These are phyloP conservation scores for Gymnoscelis rufifasciata DNA, from an alignment of 2,888 invertebrate species.

Conservation along the genomic window DNA sequence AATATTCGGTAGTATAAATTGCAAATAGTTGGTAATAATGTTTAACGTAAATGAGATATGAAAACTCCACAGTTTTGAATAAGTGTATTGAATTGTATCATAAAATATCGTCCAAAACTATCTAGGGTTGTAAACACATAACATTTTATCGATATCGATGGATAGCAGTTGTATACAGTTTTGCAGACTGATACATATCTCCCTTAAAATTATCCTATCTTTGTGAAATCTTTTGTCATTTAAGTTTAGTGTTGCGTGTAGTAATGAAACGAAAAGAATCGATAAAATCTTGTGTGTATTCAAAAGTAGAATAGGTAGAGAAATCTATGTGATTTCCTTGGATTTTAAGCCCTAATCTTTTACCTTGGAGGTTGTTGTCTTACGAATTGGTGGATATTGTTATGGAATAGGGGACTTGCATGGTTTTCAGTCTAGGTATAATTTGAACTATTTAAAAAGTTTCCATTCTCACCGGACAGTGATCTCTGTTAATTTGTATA, in stretches of 20 bases:
- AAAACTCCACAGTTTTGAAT: slow-evolving; percentile 17
- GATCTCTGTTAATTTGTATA: slow-evolving; percentile 37
- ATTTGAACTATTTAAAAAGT: slow-evolving; percentile 19
- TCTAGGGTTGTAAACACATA: slow-evolving; percentile 12
- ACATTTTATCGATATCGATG: slow-evolving; percentile 24
- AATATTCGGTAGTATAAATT: neutral
- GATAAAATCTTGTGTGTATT: slow-evolving; percentile 14
- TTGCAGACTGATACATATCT: slow-evolving; percentile 4
- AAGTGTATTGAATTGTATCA: slow-evolving; percentile 17
- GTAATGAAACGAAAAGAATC: slow-evolving; percentile 6
- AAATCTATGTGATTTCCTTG: slow-evolving; percentile 20
- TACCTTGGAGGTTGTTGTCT: slow-evolving; percentile 20
- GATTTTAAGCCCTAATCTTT: slow-evolving; percentile 16
- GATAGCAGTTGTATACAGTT: neutral
- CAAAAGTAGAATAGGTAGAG: slow-evolving; percentile 21
- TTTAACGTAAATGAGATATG: no score
- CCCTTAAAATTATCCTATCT: slow-evolving; percentile 2
- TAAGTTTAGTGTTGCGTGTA: neutral
- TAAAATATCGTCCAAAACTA: slow-evolving; percentile 23
- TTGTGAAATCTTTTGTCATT: neutral
- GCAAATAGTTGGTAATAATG: neutral
- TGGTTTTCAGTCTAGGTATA: slow-evolving; percentile 18
- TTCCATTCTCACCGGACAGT: slow-evolving; percentile 28
- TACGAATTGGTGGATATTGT: slow-evolving; percentile 18
- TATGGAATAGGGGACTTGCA: slow-evolving; percentile 31